Evolutionary conservation across 2,888 invertebrate species (phyloP).

Genomic region (Eurois occulta): DNA sequence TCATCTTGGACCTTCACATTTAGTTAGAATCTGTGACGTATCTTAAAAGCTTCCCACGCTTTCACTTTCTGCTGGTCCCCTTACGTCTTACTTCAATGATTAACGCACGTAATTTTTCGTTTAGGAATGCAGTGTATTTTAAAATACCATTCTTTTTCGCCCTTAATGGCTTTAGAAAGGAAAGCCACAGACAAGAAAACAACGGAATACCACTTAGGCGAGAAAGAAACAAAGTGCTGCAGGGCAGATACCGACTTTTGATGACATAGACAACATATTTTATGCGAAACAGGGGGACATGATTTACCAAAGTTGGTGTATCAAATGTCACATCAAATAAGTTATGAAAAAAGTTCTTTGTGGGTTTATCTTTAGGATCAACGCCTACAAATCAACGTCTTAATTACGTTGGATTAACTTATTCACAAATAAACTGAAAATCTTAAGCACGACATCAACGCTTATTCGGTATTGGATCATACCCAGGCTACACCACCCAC

Average conservation of each 20-base stretch:
- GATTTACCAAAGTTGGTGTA: slow-evolving; percentile 20
- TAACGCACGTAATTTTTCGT: slow-evolving; percentile 44
- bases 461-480: slow-evolving; percentile 25
- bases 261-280: slow-evolving; percentile 50
- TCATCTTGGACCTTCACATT: slow-evolving; percentile 64
- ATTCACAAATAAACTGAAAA: neutral
- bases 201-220: slow-evolving; percentile 37
- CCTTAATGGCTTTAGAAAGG: slow-evolving; percentile 42
- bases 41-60: slow-evolving; percentile 64
- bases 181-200: slow-evolving; percentile 23
- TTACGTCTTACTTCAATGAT: slow-evolving; percentile 41
- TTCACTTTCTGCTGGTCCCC: slow-evolving; percentile 54
- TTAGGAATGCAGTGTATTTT: slow-evolving; percentile 30
- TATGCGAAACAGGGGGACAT: slow-evolving; percentile 16
- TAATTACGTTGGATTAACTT: slow-evolving; percentile 1
- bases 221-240: slow-evolving; percentile 44
- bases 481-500: slow-evolving; percentile 43
- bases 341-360: slow-evolving; percentile 19
- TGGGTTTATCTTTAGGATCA: neutral
- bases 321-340: slow-evolving; percentile 20
- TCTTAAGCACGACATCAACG: neutral
- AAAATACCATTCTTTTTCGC: slow-evolving; percentile 15
- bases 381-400: neutral
- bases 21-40: slow-evolving; percentile 56
- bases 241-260: slow-evolving; percentile 41